Conservation (phyloP, 2,797 vertebrate genomes). For the Todus mexicanus region DNA sequence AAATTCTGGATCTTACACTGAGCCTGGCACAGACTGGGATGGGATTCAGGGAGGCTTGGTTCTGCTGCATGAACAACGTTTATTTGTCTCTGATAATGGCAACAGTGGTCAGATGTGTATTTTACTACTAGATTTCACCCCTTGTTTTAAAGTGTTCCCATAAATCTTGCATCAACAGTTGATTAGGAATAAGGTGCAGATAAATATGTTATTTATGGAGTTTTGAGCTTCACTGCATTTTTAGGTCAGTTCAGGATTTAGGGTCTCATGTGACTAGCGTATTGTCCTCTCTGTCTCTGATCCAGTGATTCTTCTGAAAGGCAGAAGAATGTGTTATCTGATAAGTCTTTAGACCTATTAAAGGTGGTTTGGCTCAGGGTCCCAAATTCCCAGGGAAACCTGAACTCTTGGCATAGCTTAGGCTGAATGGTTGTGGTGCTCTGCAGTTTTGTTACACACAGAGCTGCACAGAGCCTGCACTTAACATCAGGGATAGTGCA, state of each 20-base stretch:
- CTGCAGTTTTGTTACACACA: not conserved
- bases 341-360: slow-evolving; percentile 33
- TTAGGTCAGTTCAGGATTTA: slow-evolving; percentile 55
- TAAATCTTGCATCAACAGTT: slow-evolving; percentile 8
- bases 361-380: slow-evolving; percentile 27
- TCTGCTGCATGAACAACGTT: not conserved
- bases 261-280: slow-evolving; percentile 33
- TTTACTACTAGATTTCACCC: not conserved
- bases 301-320: slow-evolving; percentile 62
- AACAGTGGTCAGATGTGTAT: not conserved
- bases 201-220: slow-evolving; percentile 26
- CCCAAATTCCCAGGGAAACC: slow-evolving; percentile 31
- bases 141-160: not conserved
- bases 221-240: slow-evolving; percentile 50
- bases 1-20: not conserved
- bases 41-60: not conserved
- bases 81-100: not conserved
- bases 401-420: not conserved
- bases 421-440: not conserved
- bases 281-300: slow-evolving; percentile 60
- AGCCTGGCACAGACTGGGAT: not conserved
- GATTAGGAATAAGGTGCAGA: not conserved
- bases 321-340: slow-evolving; percentile 57
- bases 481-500: not conserved
- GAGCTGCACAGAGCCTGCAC: not conserved